Percentiles rank a stretch among this genome's conserved stretches.
phyloP scores from a whole-genome alignment of 2,113 vertebrate species.

The Marmota flaviventris region DNA sequence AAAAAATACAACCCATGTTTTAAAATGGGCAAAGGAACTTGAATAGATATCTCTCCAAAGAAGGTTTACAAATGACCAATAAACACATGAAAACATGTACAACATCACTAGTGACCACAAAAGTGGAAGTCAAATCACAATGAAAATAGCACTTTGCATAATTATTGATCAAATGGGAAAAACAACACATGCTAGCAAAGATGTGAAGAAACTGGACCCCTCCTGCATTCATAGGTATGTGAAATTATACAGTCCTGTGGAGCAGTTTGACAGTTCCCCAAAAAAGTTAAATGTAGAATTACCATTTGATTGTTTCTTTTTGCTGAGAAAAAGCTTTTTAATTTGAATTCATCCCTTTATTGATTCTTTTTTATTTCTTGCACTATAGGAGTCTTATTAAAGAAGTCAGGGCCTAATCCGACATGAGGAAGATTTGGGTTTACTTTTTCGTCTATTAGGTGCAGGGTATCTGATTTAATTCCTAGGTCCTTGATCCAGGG shows the following conservation, averaged over 20 bases:
- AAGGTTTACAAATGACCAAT: neutral
- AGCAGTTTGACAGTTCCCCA: neutral
- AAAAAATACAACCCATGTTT: neutral
- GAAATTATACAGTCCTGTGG: neutral
- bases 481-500: no score
- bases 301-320: neutral
- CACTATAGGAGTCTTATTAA: no score
- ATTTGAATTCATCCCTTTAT: no score
- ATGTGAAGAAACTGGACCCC: neutral
- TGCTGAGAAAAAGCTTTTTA: no score
- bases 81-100: neutral
- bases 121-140: constrained; percentile 13
- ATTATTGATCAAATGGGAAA: neutral
- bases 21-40: neutral
- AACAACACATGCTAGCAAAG: neutral
- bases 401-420: no score
- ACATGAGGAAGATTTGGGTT: no score
- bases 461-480: no score
- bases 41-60: neutral
- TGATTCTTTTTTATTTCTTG: no score
- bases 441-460: no score
- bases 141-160: neutral
- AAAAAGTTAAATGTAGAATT: neutral
- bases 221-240: neutral
- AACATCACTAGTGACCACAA: neutral